Conservation (phyloP, 2,113 vertebrate species). For the Xenopus borealis region DNA sequence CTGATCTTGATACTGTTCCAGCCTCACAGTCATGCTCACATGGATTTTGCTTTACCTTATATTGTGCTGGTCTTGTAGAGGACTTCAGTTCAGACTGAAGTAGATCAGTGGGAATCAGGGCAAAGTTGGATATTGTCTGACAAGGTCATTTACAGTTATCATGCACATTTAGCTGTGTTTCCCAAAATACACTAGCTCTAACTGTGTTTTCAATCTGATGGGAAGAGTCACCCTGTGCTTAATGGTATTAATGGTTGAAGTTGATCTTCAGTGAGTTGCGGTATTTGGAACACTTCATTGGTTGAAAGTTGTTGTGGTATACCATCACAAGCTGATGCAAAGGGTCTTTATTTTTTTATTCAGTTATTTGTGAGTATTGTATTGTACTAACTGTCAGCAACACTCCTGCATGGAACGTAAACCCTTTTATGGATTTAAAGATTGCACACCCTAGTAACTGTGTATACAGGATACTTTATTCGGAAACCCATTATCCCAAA, state of each 20-base stretch:
- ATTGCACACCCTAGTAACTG: too few relatives aligned
- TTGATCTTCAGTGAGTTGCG: background rate
- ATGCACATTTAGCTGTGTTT: background rate
- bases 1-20: background rate
- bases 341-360: too few relatives aligned
- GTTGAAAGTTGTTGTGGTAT: too few relatives aligned
- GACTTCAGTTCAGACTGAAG: background rate
- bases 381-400: too few relatives aligned
- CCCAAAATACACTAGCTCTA: background rate
- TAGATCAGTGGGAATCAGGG: conserved; percentile 6
- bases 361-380: too few relatives aligned
- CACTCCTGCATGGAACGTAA: too few relatives aligned
- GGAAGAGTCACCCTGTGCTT: background rate
- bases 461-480: too few relatives aligned
- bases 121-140: conserved; percentile 23
- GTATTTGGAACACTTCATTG: background rate
- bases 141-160: background rate
- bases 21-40: background rate
- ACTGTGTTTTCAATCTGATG: conserved; percentile 19
- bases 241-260: background rate
- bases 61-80: background rate
- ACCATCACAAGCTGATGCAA: too few relatives aligned
- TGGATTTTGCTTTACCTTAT: background rate
- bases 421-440: too few relatives aligned
- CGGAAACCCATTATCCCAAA: too few relatives aligned